Percentiles rank a stretch among this genome's conserved stretches.
These are phyloP conservation scores for Mus caroli DNA, from an alignment of 2,797 vertebrate species.

Conservation along the genomic window DNA sequence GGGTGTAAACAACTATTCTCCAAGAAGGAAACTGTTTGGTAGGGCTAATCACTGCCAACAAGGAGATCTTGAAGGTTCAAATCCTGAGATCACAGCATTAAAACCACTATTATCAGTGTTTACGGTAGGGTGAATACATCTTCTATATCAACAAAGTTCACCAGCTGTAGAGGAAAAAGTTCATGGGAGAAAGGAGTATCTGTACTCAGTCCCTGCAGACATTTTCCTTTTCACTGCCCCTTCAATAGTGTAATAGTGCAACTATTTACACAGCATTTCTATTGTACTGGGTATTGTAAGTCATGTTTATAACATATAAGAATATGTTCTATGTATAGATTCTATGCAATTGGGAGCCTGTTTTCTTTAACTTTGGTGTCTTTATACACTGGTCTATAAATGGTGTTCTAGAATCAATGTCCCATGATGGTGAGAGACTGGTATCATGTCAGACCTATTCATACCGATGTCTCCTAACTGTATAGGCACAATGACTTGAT, in stretches of 20 bases:
- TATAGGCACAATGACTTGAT: neutral
- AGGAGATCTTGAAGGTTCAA: neutral
- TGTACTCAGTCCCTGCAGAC: neutral
- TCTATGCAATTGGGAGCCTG: too few species aligned
- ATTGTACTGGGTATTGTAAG: neutral
- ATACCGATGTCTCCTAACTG: neutral
- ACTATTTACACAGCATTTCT: neutral
- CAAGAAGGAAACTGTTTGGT: neutral
- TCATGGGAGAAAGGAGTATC: neutral
- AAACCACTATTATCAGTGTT: conserved; percentile 3
- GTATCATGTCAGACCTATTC: neutral
- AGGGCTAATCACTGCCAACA: neutral
- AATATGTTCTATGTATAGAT: neutral
- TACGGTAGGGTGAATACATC: neutral
- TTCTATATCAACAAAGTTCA: neutral
- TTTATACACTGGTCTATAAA: neutral
- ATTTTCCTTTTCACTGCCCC: neutral
- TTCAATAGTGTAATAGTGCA: neutral
- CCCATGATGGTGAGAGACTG: neutral
- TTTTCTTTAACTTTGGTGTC: neutral
- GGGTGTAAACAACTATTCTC: neutral
- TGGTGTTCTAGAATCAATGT: neutral
- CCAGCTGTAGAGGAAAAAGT: neutral
- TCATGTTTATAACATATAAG: neutral
- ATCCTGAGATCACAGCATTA: neutral